These are phyloP conservation scores for Cryptotermes secundus DNA, from an alignment of 1,140 invertebrate genomes.

Conservation along the genomic window DNA sequence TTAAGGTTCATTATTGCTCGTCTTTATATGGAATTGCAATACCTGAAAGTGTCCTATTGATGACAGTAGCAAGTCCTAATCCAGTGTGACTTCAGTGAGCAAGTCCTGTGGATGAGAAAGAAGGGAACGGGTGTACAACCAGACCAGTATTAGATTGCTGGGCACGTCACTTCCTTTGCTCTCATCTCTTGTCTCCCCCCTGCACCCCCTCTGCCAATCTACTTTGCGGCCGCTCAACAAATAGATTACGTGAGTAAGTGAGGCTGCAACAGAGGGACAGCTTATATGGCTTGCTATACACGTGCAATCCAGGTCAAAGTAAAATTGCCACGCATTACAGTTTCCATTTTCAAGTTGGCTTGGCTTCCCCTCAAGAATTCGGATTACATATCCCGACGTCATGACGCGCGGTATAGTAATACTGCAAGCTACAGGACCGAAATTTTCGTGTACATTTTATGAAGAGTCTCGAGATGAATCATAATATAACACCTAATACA, in stretches of 20 bases:
- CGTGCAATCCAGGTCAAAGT: constrained; percentile 31
- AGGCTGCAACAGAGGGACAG: background rate
- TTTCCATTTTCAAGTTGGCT: constrained; percentile 28
- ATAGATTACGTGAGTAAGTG: constrained; percentile 34
- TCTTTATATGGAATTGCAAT: constrained; percentile 10
- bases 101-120: background rate
- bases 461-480: background rate
- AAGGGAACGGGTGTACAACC: background rate
- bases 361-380: background rate
- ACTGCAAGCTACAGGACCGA: background rate
- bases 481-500: no score
- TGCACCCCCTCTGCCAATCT: constrained; percentile 21
- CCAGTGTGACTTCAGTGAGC: background rate
- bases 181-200: constrained; percentile 19
- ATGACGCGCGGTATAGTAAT: background rate
- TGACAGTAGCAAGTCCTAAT: constrained; percentile 24
- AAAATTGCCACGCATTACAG: constrained; percentile 32
- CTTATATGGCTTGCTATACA: constrained; percentile 26
- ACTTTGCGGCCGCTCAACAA: constrained; percentile 35
- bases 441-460: background rate
- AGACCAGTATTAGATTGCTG: constrained; percentile 22
- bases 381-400: background rate
- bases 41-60: constrained; percentile 30
- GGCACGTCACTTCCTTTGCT: constrained; percentile 29
- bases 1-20: background rate